phyloP scores from a whole-genome alignment of 2,888 invertebrate species.

The Melipona beecheii region DNA sequence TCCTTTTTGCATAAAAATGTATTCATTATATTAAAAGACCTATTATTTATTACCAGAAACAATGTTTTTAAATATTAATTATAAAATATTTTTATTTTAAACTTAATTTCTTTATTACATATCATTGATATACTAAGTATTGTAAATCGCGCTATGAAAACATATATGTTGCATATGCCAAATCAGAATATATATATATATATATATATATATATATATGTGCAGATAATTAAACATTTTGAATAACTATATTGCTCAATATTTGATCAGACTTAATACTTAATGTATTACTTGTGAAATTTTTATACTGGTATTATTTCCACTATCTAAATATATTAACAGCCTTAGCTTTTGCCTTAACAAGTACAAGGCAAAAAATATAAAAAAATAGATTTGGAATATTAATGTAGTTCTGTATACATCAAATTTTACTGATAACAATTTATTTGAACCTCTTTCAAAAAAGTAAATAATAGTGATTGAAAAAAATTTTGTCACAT shows the following conservation, averaged over 20 bases:
- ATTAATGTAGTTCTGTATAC: constrained; percentile 20
- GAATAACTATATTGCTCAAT: constrained; percentile 53
- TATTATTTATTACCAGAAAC: background rate
- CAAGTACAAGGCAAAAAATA: constrained; percentile 17
- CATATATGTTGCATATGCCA: constrained; percentile 31
- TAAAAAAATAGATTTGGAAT: constrained; percentile 23
- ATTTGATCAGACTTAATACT: constrained; percentile 27
- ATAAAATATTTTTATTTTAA: constrained; percentile 12
- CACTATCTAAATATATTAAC: constrained; percentile 15
- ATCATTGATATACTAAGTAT: constrained; percentile 3
- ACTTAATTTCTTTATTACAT: background rate
- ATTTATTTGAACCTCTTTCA: constrained; percentile 10
- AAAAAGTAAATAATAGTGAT: constrained; percentile 1
- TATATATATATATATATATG: constrained; percentile 19
- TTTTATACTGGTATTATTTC: constrained; percentile 25
- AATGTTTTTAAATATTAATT: constrained; percentile 1
- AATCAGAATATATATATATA: constrained; percentile 38
- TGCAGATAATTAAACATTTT: constrained; percentile 41
- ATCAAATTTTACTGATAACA: constrained; percentile 14
- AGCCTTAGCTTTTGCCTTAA: background rate
- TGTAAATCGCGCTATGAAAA: constrained; percentile 24
- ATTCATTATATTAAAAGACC: background rate
- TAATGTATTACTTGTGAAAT: background rate
- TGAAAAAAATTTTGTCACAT: background rate
- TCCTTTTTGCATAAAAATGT: constrained; percentile 20